A percentile compares a stretch with the other conserved stretches of the same genome.
Conservation (phyloP, 1,140 invertebrate genomes). For the Propsilocerus akamusi region DNA sequence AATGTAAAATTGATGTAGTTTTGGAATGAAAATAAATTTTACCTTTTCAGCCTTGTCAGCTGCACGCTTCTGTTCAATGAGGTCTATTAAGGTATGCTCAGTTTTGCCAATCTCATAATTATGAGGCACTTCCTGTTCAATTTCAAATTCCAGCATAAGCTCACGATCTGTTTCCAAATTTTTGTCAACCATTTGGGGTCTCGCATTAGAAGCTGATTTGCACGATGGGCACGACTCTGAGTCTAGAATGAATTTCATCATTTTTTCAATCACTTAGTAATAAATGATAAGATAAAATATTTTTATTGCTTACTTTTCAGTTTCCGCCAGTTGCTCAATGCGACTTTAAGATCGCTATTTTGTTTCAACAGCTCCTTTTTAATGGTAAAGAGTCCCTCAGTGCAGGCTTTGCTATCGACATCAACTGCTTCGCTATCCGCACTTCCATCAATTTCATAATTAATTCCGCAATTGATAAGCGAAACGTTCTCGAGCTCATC, state of each 20-base stretch:
- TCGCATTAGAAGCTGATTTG: constrained; percentile 7
- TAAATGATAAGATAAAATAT: not conserved
- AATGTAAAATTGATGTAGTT: not conserved
- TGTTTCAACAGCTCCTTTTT: constrained; percentile 41
- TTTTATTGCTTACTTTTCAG: not conserved
- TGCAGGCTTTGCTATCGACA: constrained; percentile 41
- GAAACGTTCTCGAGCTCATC: constrained; percentile 54
- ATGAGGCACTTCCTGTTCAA: constrained; percentile 11
- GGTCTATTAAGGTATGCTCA: constrained; percentile 11
- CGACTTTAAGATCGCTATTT: constrained; percentile 36
- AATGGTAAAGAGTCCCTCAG: constrained; percentile 37
- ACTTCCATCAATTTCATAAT: constrained; percentile 45
- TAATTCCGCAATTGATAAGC: constrained; percentile 41
- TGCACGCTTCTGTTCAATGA: constrained; percentile 16
- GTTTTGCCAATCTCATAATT: constrained; percentile 10
- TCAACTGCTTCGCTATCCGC: constrained; percentile 29
- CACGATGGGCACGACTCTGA: constrained; percentile 13
- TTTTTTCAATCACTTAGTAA: not conserved
- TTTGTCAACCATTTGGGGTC: constrained; percentile 23
- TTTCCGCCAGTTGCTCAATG: constrained; percentile 18
- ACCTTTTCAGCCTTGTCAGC: constrained; percentile 19
- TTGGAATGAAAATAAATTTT: not conserved
- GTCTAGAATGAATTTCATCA: constrained; percentile 11
- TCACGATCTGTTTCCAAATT: constrained; percentile 20
- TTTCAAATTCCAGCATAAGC: constrained; percentile 12